These are phyloP conservation scores for Cheilosia urbana DNA, from an alignment of 2,888 invertebrate species.

Conservation along the genomic window DNA sequence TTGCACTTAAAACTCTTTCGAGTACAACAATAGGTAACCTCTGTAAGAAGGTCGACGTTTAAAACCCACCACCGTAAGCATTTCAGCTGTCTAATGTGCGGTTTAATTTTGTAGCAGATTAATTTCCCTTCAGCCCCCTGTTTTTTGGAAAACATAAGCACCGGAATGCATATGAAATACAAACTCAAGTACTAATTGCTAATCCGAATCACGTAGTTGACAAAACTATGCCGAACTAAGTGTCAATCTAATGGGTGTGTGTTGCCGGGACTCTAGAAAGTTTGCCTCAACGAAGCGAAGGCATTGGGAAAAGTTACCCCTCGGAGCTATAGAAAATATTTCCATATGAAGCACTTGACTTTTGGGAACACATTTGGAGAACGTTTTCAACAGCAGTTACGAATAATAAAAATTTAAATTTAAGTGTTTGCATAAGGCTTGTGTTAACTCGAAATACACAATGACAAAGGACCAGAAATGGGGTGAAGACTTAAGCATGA, in stretches of 20 bases:
- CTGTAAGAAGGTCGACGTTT: neutral
- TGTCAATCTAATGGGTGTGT: neutral
- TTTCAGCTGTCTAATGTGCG: constrained; percentile 16
- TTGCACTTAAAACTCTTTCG: too few species aligned
- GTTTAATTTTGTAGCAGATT: constrained; percentile 2
- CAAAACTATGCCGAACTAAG: constrained; percentile 1
- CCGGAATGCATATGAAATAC: neutral
- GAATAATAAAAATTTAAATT: too few species aligned
- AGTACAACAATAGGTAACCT: too few species aligned
- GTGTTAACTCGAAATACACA: too few species aligned
- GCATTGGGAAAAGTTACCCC: neutral
- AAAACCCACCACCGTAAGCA: neutral
- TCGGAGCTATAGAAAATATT: too few species aligned
- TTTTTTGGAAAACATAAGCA: neutral
- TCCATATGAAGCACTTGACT: too few species aligned
- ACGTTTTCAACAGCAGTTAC: too few species aligned
- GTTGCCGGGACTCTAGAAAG: neutral
- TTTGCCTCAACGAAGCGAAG: too few species aligned
- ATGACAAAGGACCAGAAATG: too few species aligned
- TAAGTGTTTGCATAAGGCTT: too few species aligned
- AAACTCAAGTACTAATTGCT: constrained; percentile 29
- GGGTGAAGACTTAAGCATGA: too few species aligned
- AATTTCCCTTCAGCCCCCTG: constrained; percentile 6
- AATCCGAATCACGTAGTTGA: constrained; percentile 23
- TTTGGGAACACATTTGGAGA: too few species aligned